These are phyloP conservation scores for Diachasmimorpha longicaudata DNA, from an alignment of 1,140 invertebrate species.

Conservation along the genomic window DNA sequence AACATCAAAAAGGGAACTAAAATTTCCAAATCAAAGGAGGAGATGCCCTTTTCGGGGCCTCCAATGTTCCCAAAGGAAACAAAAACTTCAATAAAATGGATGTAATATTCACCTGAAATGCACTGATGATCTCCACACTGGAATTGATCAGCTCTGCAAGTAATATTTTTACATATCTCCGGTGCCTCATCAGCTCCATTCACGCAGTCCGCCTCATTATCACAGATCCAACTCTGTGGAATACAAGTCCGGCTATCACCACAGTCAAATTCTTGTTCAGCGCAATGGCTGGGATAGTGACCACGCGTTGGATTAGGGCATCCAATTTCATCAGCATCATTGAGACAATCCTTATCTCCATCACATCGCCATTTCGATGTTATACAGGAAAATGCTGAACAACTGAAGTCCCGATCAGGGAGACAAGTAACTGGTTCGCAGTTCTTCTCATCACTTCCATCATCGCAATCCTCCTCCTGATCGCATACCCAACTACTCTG, in stretches of 20 bases:
- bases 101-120: constrained; percentile 64
- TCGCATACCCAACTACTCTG: constrained; percentile 88
- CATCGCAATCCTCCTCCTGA: constrained; percentile 84
- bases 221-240: constrained; percentile 84
- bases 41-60: no score
- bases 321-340: constrained; percentile 81
- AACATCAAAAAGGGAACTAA: no score
- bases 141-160: constrained; percentile 83
- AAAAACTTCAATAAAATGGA: no score
- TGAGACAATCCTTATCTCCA: constrained; percentile 82
- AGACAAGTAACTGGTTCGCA: constrained; percentile 75
- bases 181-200: constrained; percentile 81
- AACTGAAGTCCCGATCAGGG: constrained; percentile 73
- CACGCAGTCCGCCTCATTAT: constrained; percentile 83
- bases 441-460: constrained; percentile 80
- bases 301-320: constrained; percentile 42
- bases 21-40: no score
- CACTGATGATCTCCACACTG: constrained; percentile 82
- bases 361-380: constrained; percentile 82
- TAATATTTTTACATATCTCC: constrained; percentile 73
- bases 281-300: constrained; percentile 65
- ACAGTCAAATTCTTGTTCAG: constrained; percentile 82
- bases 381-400: constrained; percentile 71
- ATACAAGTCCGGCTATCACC: constrained; percentile 85
- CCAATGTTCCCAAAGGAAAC: no score